phyloP scores from a whole-genome alignment of 2,113 vertebrate species.

The Siniperca knerii region DNA sequence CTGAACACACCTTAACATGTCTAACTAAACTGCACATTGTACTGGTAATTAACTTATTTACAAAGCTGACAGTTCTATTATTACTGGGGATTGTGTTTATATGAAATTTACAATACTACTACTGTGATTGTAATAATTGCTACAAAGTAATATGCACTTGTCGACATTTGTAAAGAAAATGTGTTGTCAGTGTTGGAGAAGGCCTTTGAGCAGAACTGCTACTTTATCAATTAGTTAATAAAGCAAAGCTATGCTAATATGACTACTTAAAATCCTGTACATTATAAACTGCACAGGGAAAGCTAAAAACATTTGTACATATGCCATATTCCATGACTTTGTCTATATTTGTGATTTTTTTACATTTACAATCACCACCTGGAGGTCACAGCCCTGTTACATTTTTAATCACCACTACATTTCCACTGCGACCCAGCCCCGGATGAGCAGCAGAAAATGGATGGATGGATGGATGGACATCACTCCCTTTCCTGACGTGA shows the following conservation, averaged over 20 bases:
- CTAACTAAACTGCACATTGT: neutral
- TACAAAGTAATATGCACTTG: too few species aligned
- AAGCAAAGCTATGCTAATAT: neutral
- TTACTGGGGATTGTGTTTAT: neutral
- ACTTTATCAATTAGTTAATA: neutral
- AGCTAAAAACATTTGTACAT: neutral
- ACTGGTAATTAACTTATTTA: neutral
- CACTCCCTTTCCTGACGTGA: conserved; percentile 7
- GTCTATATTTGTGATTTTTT: neutral
- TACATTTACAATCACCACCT: neutral
- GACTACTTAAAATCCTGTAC: neutral
- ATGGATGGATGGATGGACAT: too few species aligned
- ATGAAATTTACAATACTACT: neutral
- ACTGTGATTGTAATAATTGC: neutral
- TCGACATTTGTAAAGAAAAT: too few species aligned
- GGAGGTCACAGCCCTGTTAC: neutral
- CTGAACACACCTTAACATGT: neutral
- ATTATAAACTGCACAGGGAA: neutral
- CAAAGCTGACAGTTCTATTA: neutral
- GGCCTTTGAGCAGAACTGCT: neutral
- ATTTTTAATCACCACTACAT: neutral
- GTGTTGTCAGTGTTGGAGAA: neutral
- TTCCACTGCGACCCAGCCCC: too few species aligned
- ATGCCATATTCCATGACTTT: neutral
- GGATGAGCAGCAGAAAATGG: too few species aligned